A percentile compares a stretch with the other conserved stretches of the same genome.
Evolutionary conservation across 1,140 invertebrate species (phyloP).

Genomic region (Charaxes varanes): DNA sequence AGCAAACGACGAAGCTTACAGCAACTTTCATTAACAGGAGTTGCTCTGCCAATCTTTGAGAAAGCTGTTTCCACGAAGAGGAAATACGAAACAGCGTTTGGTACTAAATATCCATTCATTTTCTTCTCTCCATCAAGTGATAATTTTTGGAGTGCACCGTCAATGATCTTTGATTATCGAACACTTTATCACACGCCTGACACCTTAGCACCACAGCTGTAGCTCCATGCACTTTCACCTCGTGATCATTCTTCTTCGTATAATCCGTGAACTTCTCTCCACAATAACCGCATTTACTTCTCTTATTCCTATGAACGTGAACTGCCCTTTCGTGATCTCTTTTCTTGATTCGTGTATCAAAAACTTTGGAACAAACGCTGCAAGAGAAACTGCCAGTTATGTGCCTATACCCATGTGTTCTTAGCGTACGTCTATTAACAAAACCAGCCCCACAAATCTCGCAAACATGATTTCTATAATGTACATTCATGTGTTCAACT

Average conservation of each 20-base stretch:
- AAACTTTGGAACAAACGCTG: slow-evolving; percentile 37
- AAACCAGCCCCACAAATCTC: slow-evolving; percentile 40
- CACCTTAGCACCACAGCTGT: slow-evolving; percentile 35
- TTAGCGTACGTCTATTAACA: slow-evolving; percentile 34
- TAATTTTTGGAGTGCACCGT: slow-evolving; percentile 27
- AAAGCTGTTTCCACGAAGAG: too few species aligned
- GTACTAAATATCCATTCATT: too few species aligned
- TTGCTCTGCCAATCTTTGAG: too few species aligned
- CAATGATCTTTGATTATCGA: slow-evolving; percentile 42
- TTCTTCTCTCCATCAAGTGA: slow-evolving; percentile 9
- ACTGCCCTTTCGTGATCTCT: slow-evolving; percentile 43
- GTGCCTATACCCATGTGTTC: slow-evolving; percentile 44
- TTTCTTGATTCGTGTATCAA: slow-evolving; percentile 37
- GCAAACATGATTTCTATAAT: slow-evolving; percentile 46
- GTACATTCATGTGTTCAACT: slow-evolving; percentile 49
- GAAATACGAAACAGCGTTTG: too few species aligned
- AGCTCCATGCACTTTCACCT: slow-evolving; percentile 39
- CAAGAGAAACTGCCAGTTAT: slow-evolving; percentile 40
- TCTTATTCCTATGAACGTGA: slow-evolving; percentile 31
- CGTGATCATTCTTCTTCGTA: slow-evolving; percentile 46
- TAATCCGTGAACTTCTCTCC: slow-evolving; percentile 50
- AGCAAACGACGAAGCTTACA: too few species aligned
- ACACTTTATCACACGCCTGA: slow-evolving; percentile 43
- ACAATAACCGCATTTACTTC: slow-evolving; percentile 52
- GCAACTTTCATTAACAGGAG: too few species aligned